A percentile compares a stretch with the other conserved stretches of the same genome.
Evolutionary conservation across 1,140 invertebrate species (phyloP).

Genomic region (Grapholita molesta): DNA sequence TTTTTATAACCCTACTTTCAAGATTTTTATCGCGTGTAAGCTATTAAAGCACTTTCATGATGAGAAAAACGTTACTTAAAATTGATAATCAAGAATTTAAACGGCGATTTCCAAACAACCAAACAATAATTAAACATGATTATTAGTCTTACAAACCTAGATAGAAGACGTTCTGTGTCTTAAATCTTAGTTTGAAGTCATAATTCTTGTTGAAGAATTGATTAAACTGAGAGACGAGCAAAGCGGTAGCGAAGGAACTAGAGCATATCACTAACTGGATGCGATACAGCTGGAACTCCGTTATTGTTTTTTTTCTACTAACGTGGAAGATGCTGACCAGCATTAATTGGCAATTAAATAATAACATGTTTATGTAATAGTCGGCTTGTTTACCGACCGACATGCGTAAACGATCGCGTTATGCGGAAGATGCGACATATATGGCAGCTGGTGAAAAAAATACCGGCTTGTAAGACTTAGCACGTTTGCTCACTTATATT

Average conservation of each 20-base stretch:
- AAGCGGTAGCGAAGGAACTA: conserved; percentile 3
- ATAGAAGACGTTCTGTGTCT: neutral
- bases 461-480: neutral
- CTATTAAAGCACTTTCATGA: neutral
- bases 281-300: conserved; percentile 9
- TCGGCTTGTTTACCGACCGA: neutral
- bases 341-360: conserved; percentile 7
- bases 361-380: conserved; percentile 11
- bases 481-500: neutral
- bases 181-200: neutral
- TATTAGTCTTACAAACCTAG: neutral
- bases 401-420: neutral
- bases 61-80: neutral
- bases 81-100: conserved; percentile 1
- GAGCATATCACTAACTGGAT: conserved; percentile 12
- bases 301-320: neutral
- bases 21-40: neutral
- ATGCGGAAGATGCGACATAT: neutral
- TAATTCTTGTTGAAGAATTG: conserved; percentile 8
- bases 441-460: neutral
- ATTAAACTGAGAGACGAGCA: neutral
- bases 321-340: neutral
- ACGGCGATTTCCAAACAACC: conserved; percentile 1
- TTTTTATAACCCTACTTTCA: neutral
- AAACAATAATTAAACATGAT: neutral